Percentiles rank a stretch among this genome's conserved stretches.
Conservation (phyloP, 2,888 invertebrate species). For the Melanostoma scalare region DNA sequence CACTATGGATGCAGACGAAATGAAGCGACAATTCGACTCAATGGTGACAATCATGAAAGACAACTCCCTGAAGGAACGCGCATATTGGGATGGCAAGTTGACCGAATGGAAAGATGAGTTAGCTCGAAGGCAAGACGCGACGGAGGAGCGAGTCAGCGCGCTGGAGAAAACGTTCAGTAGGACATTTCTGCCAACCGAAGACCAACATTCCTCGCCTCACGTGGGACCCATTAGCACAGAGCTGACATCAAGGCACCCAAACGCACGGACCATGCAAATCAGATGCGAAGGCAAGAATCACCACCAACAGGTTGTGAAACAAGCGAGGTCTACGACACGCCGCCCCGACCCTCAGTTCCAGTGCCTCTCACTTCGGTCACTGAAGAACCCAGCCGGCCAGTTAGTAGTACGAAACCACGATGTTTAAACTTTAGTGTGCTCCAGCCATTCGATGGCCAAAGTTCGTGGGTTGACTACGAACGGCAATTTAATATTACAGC, state of each 20-base stretch:
- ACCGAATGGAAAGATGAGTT: background rate
- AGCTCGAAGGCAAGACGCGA: background rate
- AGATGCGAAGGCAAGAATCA: background rate
- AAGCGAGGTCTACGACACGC: background rate
- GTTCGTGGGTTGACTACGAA: constrained; percentile 3
- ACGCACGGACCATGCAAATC: background rate
- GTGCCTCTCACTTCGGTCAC: no score
- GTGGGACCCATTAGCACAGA: background rate
- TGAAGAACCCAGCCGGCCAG: no score
- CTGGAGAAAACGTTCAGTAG: background rate
- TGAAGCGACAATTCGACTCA: background rate
- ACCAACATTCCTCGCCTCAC: background rate
- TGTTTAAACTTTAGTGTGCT: no score
- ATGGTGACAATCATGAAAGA: background rate
- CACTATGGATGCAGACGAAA: constrained; percentile 1
- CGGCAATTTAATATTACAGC: background rate
- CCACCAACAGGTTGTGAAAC: background rate
- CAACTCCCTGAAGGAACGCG: background rate
- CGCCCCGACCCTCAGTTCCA: no score
- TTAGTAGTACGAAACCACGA: no score
- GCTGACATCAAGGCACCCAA: background rate
- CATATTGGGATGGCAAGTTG: constrained; percentile 6
- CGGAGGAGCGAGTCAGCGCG: background rate
- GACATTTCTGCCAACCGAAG: background rate
- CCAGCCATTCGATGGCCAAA: no score